phyloP scores from a whole-genome alignment of 2,797 vertebrate genomes.

The Paguma larvata region DNA sequence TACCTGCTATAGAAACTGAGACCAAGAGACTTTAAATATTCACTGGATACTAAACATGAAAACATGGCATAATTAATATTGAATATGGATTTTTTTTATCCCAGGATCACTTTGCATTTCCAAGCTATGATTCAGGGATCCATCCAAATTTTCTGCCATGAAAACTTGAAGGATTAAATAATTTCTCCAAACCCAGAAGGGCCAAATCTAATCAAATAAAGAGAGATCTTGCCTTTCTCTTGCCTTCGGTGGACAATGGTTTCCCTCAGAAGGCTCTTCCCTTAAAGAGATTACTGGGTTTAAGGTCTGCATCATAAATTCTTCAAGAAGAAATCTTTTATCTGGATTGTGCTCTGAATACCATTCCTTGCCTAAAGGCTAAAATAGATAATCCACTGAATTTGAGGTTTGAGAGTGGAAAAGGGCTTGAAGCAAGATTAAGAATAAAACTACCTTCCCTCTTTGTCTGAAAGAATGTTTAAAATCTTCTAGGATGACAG shows the following conservation, averaged over 20 bases:
- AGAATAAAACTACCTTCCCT: neutral
- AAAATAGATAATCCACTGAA: neutral
- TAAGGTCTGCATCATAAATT: neutral
- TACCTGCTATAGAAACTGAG: neutral
- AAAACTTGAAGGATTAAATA: slow-evolving; percentile 28
- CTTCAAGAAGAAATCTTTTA: slow-evolving; percentile 10
- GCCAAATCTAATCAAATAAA: neutral
- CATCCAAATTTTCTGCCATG: neutral
- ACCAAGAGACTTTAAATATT: neutral
- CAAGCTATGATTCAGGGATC: neutral
- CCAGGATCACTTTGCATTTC: neutral
- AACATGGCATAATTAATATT: neutral
- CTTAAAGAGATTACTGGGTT: neutral
- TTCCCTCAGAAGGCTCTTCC: neutral
- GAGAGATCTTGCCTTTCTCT: neutral
- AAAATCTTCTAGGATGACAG: neutral
- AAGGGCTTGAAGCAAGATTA: neutral
- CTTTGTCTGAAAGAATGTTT: neutral
- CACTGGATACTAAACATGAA: neutral
- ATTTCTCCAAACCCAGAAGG: neutral
- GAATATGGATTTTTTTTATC: neutral
- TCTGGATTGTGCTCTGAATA: neutral
- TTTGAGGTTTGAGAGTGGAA: neutral
- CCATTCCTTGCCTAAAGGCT: neutral
- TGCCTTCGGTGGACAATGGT: neutral